Conservation (phyloP, 2,888 invertebrate species). For the Drosophila sordidula region DNA sequence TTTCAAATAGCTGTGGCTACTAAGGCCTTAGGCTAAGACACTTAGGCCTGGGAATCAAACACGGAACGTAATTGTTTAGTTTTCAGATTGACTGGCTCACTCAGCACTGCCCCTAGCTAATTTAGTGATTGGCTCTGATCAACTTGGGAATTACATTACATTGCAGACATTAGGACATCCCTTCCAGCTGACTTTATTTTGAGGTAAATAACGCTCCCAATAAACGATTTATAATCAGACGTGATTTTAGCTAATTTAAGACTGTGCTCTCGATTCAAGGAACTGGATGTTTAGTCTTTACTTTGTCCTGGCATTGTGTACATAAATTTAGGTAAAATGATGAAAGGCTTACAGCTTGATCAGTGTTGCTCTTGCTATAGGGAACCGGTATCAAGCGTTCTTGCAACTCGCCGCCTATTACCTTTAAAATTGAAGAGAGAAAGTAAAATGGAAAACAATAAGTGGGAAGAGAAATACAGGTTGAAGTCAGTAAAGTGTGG, state of each 20-base stretch:
- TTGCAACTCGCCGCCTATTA: conserved; percentile 99
- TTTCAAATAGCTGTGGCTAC: no score
- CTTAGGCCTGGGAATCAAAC: no score
- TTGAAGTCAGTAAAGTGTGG: conserved; percentile 85
- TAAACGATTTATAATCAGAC: background rate
- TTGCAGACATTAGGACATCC: no score
- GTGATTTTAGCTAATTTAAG: background rate
- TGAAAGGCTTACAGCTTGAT: conserved; percentile 98
- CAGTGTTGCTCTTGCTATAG: conserved; percentile 99
- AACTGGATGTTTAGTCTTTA: background rate
- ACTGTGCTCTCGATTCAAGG: background rate
- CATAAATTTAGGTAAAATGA: conserved; percentile 42
- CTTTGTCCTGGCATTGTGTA: conserved; percentile 14
- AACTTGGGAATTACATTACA: no score
- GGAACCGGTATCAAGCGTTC: conserved; percentile 99
- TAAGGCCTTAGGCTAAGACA: no score
- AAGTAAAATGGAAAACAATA: conserved; percentile 79
- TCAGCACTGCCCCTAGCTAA: no score
- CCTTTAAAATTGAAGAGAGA: conserved; percentile 89
- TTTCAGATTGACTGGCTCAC: no score
- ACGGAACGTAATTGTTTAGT: no score
- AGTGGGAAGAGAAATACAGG: conserved; percentile 81
- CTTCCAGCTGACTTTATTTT: no score
- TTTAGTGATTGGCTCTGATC: no score
- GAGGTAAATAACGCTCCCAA: no score